Conservation (phyloP, 2,797 vertebrate genomes). For the Loris lydekkerianus region DNA sequence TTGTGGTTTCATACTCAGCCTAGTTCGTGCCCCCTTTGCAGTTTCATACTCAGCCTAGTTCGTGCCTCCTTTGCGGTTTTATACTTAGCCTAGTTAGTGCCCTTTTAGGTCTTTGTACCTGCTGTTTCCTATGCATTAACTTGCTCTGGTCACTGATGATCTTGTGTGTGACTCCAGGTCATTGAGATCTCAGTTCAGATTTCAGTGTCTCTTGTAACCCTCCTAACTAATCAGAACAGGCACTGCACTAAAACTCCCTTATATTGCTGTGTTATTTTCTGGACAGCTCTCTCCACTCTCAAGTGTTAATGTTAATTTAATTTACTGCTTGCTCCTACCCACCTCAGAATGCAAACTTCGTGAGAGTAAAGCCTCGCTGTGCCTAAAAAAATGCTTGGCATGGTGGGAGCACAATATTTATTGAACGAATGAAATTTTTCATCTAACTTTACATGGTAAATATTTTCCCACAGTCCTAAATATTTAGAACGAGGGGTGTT, state of each 20-base stretch:
- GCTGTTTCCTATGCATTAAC: neutral
- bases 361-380: neutral
- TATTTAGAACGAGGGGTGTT: neutral
- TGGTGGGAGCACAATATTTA: neutral
- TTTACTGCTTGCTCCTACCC: neutral
- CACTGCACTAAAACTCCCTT: neutral
- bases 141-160: neutral
- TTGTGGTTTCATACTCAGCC: neutral
- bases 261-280: neutral
- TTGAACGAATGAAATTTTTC: neutral
- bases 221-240: neutral
- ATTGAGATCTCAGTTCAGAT: neutral
- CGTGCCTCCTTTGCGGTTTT: neutral
- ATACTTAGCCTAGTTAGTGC: neutral
- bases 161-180: neutral
- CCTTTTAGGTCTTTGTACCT: neutral
- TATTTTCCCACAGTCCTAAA: neutral
- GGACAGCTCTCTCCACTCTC: neutral
- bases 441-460: neutral
- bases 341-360: neutral
- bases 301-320: neutral
- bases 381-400: neutral
- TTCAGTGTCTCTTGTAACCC: neutral
- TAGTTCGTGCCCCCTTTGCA: neutral
- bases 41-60: neutral